These are phyloP conservation scores for Cyclophora albipunctata DNA, from an alignment of 2,888 invertebrate species.

Conservation along the genomic window DNA sequence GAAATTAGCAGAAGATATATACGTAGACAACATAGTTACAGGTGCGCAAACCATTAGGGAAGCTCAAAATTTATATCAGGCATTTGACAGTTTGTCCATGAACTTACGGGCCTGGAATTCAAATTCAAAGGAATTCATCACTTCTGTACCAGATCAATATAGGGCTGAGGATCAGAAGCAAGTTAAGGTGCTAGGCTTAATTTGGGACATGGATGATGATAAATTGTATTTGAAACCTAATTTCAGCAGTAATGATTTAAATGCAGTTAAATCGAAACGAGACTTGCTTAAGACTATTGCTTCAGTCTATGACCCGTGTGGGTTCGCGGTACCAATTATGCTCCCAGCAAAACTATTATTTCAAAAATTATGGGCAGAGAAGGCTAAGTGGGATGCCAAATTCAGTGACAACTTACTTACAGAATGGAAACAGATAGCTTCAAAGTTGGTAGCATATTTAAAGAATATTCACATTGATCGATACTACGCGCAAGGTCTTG, in stretches of 20 bases:
- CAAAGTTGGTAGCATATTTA: neutral
- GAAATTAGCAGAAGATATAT: slow-evolving; percentile 5
- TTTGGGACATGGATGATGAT: neutral
- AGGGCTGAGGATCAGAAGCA: neutral
- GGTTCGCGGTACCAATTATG: slow-evolving; percentile 3
- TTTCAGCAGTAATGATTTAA: neutral
- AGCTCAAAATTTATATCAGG: slow-evolving; percentile 1
- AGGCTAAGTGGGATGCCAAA: slow-evolving; percentile 7
- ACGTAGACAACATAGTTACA: slow-evolving; percentile 15
- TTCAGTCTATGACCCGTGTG: slow-evolving; percentile 14
- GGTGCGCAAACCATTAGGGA: neutral
- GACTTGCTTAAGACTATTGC: slow-evolving; percentile 1
- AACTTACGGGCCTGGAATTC: slow-evolving; percentile 10
- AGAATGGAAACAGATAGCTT: neutral
- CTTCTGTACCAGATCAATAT: neutral
- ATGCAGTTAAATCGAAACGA: neutral
- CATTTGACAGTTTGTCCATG: slow-evolving; percentile 8
- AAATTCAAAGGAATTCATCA: slow-evolving; percentile 3
- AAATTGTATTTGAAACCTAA: neutral
- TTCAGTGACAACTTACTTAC: neutral
- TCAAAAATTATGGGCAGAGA: slow-evolving; percentile 4
- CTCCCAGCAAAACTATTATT: slow-evolving; percentile 9
- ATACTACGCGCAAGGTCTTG: neutral
- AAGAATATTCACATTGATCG: neutral
- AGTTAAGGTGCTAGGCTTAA: neutral